A percentile compares a stretch with the other conserved stretches of the same genome.
These are phyloP conservation scores for Empidonax alnorum DNA, from an alignment of 2,113 vertebrate species.

Conservation along the genomic window DNA sequence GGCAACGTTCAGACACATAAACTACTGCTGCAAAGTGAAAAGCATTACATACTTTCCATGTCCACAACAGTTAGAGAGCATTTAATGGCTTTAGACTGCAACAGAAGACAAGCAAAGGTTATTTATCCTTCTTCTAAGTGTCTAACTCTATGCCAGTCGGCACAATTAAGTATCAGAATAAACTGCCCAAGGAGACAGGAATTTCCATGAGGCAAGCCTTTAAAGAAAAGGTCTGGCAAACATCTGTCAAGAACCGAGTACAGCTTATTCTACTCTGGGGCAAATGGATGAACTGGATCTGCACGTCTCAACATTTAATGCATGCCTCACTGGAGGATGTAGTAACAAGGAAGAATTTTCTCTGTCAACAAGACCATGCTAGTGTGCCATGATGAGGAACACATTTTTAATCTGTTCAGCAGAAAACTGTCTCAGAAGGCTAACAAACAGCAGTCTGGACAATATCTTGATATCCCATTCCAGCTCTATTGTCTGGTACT, in stretches of 20 bases:
- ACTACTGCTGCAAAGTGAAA: neutral
- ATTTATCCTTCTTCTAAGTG: neutral
- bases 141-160: neutral
- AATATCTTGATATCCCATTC: neutral
- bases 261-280: slow-evolving; percentile 11
- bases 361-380: neutral
- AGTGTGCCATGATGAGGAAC: neutral
- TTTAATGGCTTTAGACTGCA: neutral
- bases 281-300: slow-evolving; percentile 1
- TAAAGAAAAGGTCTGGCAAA: slow-evolving; percentile 40
- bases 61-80: neutral
- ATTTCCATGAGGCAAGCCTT: neutral
- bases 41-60: neutral
- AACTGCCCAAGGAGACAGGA: slow-evolving; percentile 20
- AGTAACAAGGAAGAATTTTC: slow-evolving; percentile 15
- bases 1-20: neutral
- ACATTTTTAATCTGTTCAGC: slow-evolving; percentile 5
- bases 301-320: neutral
- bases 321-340: neutral
- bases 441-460: neutral
- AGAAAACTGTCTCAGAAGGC: neutral
- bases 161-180: neutral
- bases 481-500: slow-evolving; percentile 16
- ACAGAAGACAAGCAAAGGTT: neutral
- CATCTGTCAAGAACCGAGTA: neutral